These are phyloP conservation scores for Drosophila atripex DNA, from an alignment of 2,888 invertebrate species.

Conservation along the genomic window DNA sequence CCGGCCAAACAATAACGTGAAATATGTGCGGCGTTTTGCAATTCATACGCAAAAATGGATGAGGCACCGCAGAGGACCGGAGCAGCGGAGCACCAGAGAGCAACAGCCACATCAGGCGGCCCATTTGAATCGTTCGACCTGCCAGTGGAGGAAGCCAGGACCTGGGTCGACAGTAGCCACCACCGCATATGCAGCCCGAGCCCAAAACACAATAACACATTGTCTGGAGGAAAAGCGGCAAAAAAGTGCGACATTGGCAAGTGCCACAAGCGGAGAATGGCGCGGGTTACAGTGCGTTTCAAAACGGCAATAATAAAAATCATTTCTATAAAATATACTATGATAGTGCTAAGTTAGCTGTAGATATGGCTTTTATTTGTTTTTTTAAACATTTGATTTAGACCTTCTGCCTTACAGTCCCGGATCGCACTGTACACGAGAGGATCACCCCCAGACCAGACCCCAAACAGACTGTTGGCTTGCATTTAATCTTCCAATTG, in stretches of 20 bases:
- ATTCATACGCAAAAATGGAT: conserved; percentile 77
- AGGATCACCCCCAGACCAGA: conserved; percentile 18
- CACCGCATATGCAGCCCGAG: conserved; percentile 25
- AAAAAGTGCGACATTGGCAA: conserved; percentile 32
- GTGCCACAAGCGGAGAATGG: conserved; percentile 21
- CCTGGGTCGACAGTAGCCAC: conserved; percentile 32
- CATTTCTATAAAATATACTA: background rate
- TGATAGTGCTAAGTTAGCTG: background rate
- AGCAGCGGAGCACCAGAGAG: conserved; percentile 50
- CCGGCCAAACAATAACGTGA: conserved; percentile 72
- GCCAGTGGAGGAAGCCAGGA: conserved; percentile 21
- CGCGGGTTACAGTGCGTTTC: conserved; percentile 28
- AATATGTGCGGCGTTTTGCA: conserved; percentile 79
- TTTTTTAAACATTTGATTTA: background rate
- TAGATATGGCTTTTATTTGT: background rate
- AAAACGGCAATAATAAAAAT: background rate
- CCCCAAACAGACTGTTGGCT: conserved; percentile 33
- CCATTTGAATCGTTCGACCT: conserved; percentile 52
- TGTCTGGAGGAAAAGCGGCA: conserved; percentile 52
- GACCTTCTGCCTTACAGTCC: background rate
- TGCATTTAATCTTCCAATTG: conserved; percentile 79
- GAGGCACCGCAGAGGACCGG: conserved; percentile 61
- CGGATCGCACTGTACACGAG: conserved; percentile 12
- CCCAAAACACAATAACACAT: conserved; percentile 63
- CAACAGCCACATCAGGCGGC: conserved; percentile 37